Evolutionary conservation across 2,888 invertebrate species (phyloP), one percentile per base, ranked within the genome.

Genomic region (Eremobia ochroleuca): DNA sequence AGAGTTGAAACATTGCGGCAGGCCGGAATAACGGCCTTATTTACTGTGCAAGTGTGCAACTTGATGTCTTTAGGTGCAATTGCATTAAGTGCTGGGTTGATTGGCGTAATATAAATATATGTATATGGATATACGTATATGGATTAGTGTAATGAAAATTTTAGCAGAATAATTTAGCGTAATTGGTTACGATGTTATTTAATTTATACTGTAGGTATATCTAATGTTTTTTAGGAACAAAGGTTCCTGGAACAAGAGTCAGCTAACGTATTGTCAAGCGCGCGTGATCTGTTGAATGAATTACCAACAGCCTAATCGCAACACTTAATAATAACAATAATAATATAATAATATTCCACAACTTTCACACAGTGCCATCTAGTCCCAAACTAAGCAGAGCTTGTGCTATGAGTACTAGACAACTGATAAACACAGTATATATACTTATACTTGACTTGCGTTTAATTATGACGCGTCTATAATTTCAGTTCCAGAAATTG

Each of bases 1-100:
- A 81, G 77, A 85, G 86, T 86, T 91, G 92, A 91, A 89, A 89
- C 88, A 89, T 88, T 85, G 88, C 81, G 82, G 79, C 73, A 70
- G 59, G 61, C 61, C 18, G 79, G 81, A 87, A 86, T 87, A 85
- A 77, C 79, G 58, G 78, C 69, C 74, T 82, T 86, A 85, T 88
- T 87, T 87, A 86, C 77, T 76, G 84, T 72, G 70, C 79, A 65
- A 83, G 66, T 67, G 83, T 76, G 76, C 74, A 72, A 75, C 66
- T 80, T 77, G 67, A 83, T 87, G 77, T 77, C 59, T 28, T 77
- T 79, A 73, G 28, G 59, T 70, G n/a, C 40, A 77, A 81, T 77
- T 66, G 67, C 69, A 81, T 67, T 62, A 37, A 68, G 37, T 73
- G 25, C 8, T 62, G 55, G 40, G 15, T 55, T 73, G 31, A 77